These are phyloP conservation scores for Agrotis puta DNA, from an alignment of 2,888 invertebrate genomes.

Conservation along the genomic window DNA sequence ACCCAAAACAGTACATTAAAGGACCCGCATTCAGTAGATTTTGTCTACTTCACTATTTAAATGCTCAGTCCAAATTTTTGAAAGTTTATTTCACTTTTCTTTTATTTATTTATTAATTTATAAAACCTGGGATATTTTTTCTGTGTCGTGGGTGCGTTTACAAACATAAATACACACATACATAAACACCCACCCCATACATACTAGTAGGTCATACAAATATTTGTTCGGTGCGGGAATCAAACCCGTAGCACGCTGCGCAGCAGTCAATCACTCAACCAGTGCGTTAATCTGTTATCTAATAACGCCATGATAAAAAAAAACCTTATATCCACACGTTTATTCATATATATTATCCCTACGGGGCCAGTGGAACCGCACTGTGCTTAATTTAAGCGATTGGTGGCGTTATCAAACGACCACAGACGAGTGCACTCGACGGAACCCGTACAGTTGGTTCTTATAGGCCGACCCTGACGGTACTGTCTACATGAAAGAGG, in stretches of 20 bases:
- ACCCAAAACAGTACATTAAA: background rate
- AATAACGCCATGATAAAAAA: background rate
- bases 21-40: background rate
- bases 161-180: too few relatives aligned
- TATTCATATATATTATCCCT: background rate
- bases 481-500: background rate
- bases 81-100: background rate
- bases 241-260: too few relatives aligned
- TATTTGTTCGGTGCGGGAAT: too few relatives aligned
- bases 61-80: too few relatives aligned
- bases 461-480: conserved; percentile 10
- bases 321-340: background rate
- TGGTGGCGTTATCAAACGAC: conserved; percentile 57
- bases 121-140: too few relatives aligned
- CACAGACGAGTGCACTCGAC: conserved; percentile 57
- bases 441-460: conserved; percentile 42
- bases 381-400: conserved; percentile 56
- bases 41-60: background rate
- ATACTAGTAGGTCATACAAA: too few relatives aligned
- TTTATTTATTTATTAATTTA: too few relatives aligned
- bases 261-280: too few relatives aligned
- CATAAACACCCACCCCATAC: too few relatives aligned
- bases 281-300: too few relatives aligned
- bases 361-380: conserved; percentile 26
- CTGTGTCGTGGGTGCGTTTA: too few relatives aligned